These are phyloP conservation scores for Rhea pennata DNA, from an alignment of 2,113 vertebrate genomes.

Conservation along the genomic window DNA sequence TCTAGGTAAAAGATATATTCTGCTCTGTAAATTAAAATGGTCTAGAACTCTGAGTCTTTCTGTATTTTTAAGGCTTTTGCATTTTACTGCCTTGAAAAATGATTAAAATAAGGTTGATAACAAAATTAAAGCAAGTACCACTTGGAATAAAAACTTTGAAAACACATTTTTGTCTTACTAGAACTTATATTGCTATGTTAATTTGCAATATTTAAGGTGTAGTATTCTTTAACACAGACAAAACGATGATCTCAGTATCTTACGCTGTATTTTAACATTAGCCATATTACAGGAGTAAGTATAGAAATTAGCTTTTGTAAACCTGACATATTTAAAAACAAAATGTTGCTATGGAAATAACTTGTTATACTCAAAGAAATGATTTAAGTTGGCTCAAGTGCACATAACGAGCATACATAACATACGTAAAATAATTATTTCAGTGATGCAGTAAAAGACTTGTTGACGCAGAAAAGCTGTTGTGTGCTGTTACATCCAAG, in stretches of 20 bases:
- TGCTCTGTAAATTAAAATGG: not conserved
- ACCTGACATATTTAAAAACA: not conserved
- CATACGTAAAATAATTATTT: not conserved
- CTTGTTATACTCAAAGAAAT: not conserved
- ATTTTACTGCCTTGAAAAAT: not conserved
- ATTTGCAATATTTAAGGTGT: slow-evolving; percentile 50
- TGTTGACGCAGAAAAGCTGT: not conserved
- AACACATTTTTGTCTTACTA: slow-evolving; percentile 5
- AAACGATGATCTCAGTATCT: slow-evolving; percentile 64
- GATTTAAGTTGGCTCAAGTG: not conserved
- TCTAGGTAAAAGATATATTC: not conserved
- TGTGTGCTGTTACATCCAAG: not conserved
- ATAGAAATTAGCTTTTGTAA: slow-evolving; percentile 22
- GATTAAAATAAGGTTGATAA: not conserved
- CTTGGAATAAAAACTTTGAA: slow-evolving; percentile 22
- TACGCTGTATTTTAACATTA: slow-evolving; percentile 55
- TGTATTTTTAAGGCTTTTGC: not conserved
- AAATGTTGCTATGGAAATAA: slow-evolving; percentile 25
- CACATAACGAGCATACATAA: not conserved
- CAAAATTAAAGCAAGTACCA: slow-evolving; percentile 54
- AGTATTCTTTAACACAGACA: slow-evolving; percentile 31
- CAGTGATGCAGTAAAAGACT: not conserved
- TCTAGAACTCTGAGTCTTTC: not conserved
- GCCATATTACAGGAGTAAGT: slow-evolving; percentile 17
- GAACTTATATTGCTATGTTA: slow-evolving; percentile 43